Evolutionary conservation across 2,797 vertebrate genomes (phyloP).

Genomic region (Amblyopsis hoosieri): DNA sequence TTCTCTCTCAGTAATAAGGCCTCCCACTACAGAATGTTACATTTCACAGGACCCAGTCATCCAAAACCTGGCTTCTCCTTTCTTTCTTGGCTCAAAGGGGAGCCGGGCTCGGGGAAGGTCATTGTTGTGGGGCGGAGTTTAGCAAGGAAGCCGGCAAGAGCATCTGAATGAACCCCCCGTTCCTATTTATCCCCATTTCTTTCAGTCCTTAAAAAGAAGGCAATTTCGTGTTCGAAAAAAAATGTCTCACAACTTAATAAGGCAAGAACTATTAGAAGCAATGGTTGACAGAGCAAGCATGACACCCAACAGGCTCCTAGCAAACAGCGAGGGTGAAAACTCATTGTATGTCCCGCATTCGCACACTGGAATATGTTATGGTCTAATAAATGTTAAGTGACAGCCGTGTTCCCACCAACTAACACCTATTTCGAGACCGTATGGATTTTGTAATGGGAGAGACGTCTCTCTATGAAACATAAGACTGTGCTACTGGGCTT

Average conservation of each 20-base stretch:
- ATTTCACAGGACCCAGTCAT: constrained; percentile 56
- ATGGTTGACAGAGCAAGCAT: constrained; percentile 21
- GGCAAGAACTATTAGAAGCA: constrained; percentile 39
- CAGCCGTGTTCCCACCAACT: constrained; percentile 21
- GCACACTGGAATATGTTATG: constrained; percentile 11
- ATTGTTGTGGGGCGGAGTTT: constrained; percentile 32
- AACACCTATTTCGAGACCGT: constrained; percentile 1
- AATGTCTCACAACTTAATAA: constrained; percentile 38
- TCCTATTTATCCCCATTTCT: constrained; percentile 37
- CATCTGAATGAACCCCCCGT: constrained; percentile 35
- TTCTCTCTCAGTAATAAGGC: constrained; percentile 52
- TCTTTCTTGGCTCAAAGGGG: constrained; percentile 44
- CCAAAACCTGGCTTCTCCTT: constrained; percentile 36
- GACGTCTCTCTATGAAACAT: constrained; percentile 11
- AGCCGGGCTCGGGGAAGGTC: constrained; percentile 40
- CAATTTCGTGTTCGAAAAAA: constrained; percentile 35
- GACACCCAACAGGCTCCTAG: background rate
- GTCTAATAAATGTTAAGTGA: constrained; percentile 21
- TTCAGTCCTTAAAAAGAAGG: constrained; percentile 35
- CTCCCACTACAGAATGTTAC: constrained; percentile 42
- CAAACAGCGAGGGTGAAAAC: background rate
- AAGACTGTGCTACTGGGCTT: constrained; percentile 11
- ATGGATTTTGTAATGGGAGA: constrained; percentile 20
- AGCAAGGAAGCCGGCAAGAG: constrained; percentile 23
- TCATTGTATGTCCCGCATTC: constrained; percentile 4